Evolutionary conservation across 2,888 invertebrate genomes (phyloP), one percentile per base, ranked within the genome.

Genomic region (Scaptomyza tumidula): DNA sequence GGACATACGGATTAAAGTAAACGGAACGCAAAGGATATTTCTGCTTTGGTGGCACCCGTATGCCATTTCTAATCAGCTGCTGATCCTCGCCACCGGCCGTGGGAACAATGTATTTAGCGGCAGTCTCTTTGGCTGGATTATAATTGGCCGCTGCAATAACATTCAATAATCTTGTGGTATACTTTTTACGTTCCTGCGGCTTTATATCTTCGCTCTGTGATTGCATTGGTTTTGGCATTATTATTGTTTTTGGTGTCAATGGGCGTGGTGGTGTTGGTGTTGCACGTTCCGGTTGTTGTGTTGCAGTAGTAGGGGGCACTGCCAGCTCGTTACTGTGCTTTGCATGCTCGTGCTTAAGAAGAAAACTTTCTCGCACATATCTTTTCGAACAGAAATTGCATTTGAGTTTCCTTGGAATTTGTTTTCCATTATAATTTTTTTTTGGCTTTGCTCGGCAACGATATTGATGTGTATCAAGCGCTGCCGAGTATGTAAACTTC

Each of bases 141-240:
- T 78, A 80, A 6, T 61, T 37, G n/a, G 81, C 74, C n/a, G 79
- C 78, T 16, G 79, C 84, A 5, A 81, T 35, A 3, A 74, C 66
- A 39, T 81, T 80, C 0, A 64, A 53, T 2, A 64, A 3, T 6
- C 37, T 53, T 0, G 80, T 80, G 49, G 48, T 72, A 64, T 56
- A 75, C 1, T 70, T 16, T 3, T 3, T 13, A 1, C 55, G 52
- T 16, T 37, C 6, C 24, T 9, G 24, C 7, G 10, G 11, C 16
- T 54, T 3, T 14, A 29, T 2, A 16, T 53, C 37, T 10, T 16
- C 6, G 4, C 35, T 5, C n/a, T 58, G 11, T 14, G 39, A 2
- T 6, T 31, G 9, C 16, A 39, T 16, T 1, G 44, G 6, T 31
- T 35, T 6, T 13, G 10, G 24, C 9, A 13, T n/a, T 24, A 33